A percentile compares a stretch with the other conserved stretches of the same genome.
Conservation (phyloP, 2,797 vertebrate species). For the Aphelocoma californica region DNA sequence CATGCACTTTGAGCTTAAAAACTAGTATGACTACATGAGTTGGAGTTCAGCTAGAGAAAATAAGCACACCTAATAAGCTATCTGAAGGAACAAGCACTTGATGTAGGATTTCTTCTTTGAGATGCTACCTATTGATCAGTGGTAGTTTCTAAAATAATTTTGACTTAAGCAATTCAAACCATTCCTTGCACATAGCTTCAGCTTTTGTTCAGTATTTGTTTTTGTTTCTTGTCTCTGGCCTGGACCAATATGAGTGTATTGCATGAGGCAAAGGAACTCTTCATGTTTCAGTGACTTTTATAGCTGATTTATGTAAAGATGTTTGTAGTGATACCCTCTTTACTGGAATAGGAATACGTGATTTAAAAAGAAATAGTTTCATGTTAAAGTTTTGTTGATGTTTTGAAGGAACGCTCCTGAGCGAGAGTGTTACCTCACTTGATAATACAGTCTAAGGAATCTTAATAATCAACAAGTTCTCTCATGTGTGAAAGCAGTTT, state of each 20-base stretch:
- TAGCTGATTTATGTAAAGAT: not conserved
- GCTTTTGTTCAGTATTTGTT: not conserved
- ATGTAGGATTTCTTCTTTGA: not conserved
- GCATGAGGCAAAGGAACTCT: not conserved
- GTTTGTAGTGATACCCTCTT: not conserved
- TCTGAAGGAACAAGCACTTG: not conserved
- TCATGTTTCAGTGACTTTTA: not conserved
- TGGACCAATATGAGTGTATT: not conserved
- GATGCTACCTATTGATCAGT: not conserved
- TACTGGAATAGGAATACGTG: not conserved
- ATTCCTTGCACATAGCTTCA: not conserved
- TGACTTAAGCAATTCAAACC: not conserved
- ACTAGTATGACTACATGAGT: accelerated
- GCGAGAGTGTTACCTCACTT: not conserved
- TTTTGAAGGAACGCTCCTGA: not conserved
- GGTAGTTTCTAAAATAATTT: not conserved
- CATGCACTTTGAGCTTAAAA: not conserved
- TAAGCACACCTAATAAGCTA: not conserved
- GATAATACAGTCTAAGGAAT: not conserved
- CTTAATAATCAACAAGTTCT: not conserved
- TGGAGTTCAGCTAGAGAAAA: not conserved
- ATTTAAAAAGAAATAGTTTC: not conserved
- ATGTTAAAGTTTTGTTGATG: not conserved
- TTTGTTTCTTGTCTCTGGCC: not conserved
- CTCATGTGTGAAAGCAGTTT: not conserved